phyloP scores from a whole-genome alignment of 2,888 invertebrate genomes.

The Drosophila setosimentum region DNA sequence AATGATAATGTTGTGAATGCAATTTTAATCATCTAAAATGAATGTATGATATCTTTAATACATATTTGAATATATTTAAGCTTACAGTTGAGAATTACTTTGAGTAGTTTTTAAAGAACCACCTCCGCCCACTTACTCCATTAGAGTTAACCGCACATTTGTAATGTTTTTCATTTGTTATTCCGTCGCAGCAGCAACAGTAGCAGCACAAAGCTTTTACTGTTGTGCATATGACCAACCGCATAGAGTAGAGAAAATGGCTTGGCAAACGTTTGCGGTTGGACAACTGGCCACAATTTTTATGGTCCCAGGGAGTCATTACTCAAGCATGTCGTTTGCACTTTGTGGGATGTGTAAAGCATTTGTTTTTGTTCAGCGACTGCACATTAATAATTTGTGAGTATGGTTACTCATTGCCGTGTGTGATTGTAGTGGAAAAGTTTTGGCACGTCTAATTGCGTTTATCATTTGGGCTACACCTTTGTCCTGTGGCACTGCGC shows the following conservation, averaged over 20 bases:
- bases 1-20: neutral
- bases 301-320: slow-evolving; percentile 55
- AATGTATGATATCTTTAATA: neutral
- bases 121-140: slow-evolving; percentile 22
- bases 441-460: slow-evolving; percentile 46
- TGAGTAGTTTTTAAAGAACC: neutral
- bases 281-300: slow-evolving; percentile 41
- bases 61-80: neutral
- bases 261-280: slow-evolving; percentile 54
- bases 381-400: slow-evolving; percentile 53
- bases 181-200: neutral
- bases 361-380: slow-evolving; percentile 16
- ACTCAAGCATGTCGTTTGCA: slow-evolving; percentile 62
- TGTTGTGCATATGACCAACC: slow-evolving; percentile 39
- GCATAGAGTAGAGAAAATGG: slow-evolving; percentile 36
- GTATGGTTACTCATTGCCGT: slow-evolving; percentile 29
- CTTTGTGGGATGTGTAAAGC: slow-evolving; percentile 55
- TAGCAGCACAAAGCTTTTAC: slow-evolving; percentile 39
- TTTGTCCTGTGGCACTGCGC: slow-evolving; percentile 15
- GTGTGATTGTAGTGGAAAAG: slow-evolving; percentile 36
- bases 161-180: slow-evolving; percentile 61
- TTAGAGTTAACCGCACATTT: slow-evolving; percentile 61
- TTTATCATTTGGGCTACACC: slow-evolving; percentile 49
- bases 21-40: neutral
- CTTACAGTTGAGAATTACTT: neutral